Evolutionary conservation across 2,888 invertebrate species (phyloP), one percentile per base, ranked within the genome.

Genomic region (Campaea margaritaria): DNA sequence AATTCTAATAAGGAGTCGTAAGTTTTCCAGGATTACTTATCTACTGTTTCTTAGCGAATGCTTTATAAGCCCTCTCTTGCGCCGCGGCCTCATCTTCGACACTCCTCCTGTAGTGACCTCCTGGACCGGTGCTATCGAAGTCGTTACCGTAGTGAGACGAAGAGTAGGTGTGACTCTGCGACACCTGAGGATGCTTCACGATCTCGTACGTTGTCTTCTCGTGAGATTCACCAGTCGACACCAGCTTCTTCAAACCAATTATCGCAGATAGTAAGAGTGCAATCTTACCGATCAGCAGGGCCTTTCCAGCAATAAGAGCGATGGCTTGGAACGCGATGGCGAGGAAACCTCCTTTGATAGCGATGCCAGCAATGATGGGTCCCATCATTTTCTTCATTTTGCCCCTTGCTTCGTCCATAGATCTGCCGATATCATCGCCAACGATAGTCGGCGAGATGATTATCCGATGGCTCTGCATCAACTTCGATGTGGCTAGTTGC

Each of bases 151-250:
- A 95, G 74, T 95, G 94, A 50, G 94, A 93, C 5, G 95, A 93
- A 1, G 96, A 96, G 77, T 96, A 96, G 5, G 95, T 94, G 78
- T 96, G 96, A 72, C 94, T 95, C 79, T 96, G 96, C 49, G 95
- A 95, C 54, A 96, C 95, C 76, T 96, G 95, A n/a, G 97, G 97
- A 85, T 96, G 96, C 82, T 97, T 97, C 53, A 97, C 95, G 70
- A 97, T 96, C 86, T 97, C 97, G 69, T 96, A 96, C 5, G 96
- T 96, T 0, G 96, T 96, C 83, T 96, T 96, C 75, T 96, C 96
- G 60, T 95, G 94, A 14, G 94, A 94, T 65, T 95, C 95, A 49
- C 93, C 93, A 16, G 90, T 85, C 7, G 94, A 94, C 28, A 97
- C 94, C 34, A 97, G 89, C 74, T 96, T 96, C 91, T 97, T 97